Base-by-base conservation (phyloP, 2,888 invertebrate genomes). In the Coelinius sp. region DNA sequence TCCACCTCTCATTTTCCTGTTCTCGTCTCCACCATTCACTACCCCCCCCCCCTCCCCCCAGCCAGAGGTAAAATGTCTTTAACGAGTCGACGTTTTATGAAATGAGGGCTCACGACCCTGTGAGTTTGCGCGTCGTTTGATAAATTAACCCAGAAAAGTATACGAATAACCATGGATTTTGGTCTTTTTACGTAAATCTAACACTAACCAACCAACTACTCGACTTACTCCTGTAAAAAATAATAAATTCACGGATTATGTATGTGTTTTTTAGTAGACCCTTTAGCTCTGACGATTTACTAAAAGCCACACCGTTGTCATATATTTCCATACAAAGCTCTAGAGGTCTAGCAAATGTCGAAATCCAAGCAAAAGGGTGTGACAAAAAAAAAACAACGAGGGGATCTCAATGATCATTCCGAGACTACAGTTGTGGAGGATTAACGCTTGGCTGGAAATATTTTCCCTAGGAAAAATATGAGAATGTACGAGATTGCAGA, bases 81-180 rank as follows among this genome's bases (percentile, higher is more conserved):
- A 85, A 84, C 83, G 84, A 84, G 81, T 81, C 79, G 76, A 69
- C 80, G 77, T 81, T 81, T 82, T 81, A 80, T 81, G 82, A 76
- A 78, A 80, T 41, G 17, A 67, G 31, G 20, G 52, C 25, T 62
- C 25, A 46, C 17, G 56, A 20, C 10, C 12, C 71, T 41, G 41
- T 73, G 78, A 77, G 77, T 79, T 81, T 78, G 80, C 78, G 80
- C 81, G 77, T 79, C 82, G 80, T 81, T 83, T 79, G 81, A 81
- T 80, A 81, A 85, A 83, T 84, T 85, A 83, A 83, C 79, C 78
- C 75, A 76, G 77, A 79, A 81, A 81, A 77, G 75, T 76, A 56
- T 35, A 70, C 73, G 44, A 49, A 63, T 31, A 25, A 12, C 27
- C 27, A 38, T 70, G 24, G 46, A 38, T 64, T 65, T 71, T n/a